phyloP scores from a whole-genome alignment of 2,113 vertebrate genomes.

The Sinocyclocheilus anshuiensis region DNA sequence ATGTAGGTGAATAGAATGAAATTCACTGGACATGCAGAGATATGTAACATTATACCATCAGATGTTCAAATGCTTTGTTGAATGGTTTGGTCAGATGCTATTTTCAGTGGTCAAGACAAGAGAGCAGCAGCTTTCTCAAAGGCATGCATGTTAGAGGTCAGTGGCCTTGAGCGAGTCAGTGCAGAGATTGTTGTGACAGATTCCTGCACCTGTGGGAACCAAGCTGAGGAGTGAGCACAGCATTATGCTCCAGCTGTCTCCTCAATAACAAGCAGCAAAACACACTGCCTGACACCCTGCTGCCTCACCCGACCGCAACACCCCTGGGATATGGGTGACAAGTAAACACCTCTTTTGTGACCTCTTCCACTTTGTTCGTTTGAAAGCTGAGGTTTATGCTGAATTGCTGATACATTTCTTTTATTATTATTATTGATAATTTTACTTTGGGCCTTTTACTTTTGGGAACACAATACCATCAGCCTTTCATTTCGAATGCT shows the following conservation, averaged over 20 bases:
- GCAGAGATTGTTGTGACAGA: slow-evolving; percentile 35
- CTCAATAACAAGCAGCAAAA: slow-evolving; percentile 34
- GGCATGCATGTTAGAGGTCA: slow-evolving; percentile 35
- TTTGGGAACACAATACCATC: not conserved
- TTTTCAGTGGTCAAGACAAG: slow-evolving; percentile 23
- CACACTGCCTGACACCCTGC: slow-evolving; percentile 29
- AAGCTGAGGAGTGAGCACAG: not conserved
- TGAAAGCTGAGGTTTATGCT: not conserved
- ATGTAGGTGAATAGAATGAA: not conserved
- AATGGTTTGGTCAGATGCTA: not conserved
- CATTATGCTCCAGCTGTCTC: slow-evolving; percentile 46
- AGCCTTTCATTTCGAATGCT: not conserved
- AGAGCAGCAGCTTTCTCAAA: not conserved
- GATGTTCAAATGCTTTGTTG: not conserved
- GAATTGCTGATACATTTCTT: not conserved
- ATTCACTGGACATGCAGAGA: not conserved
- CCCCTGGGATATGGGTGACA: slow-evolving; percentile 4
- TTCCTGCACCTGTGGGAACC: slow-evolving; percentile 43
- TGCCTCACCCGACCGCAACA: slow-evolving; percentile 16
- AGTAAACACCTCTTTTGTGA: slow-evolving; percentile 30
- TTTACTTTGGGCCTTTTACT: not conserved
- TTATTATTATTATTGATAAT: not conserved
- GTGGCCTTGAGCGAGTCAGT: slow-evolving; percentile 5
- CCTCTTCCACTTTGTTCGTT: not conserved
- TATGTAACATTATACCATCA: not conserved